Base-by-base conservation (phyloP, 2,888 invertebrate genomes). In the Mesoligia furuncula region DNA sequence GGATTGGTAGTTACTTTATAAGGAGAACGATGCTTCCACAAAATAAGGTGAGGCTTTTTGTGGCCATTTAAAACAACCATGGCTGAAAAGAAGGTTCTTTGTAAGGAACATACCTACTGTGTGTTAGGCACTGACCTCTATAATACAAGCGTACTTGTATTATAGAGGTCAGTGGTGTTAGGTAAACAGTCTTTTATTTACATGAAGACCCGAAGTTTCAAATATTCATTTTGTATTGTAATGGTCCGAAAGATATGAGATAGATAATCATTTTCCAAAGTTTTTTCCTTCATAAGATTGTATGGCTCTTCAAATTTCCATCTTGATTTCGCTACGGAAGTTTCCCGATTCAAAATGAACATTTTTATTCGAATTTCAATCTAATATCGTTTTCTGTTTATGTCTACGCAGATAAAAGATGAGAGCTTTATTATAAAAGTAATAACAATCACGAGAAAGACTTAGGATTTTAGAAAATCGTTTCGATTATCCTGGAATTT, bases 331-430 rank as follows among this genome's bases (percentile, higher is more conserved):
- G 57, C 68, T 31, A 57, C 70, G 62, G 73, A 73, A 61, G 62
- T 80, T 73, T 73, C 62, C 72, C 70, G 70, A 80, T 76, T 2
- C 13, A 13, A 72, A 85, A 77, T 83, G 71, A 68, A 64, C n/a
- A 57, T 64, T 77, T 80, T 70, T 39, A 69, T 81, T 83, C 36
- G 6, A 62, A 85, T 81, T 77, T 77, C n/a, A 48, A 62, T 74
- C n/a, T 81, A 77, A 84, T 81, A 77, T 81, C 71, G 57, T 75
- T 70, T 69, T 81, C 61, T 81, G 82, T 84, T 81, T 84, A 75
- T 70, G 62, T 71, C 75, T 70, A 36, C 54, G n/a, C 42, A 51
- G 27, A 74, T 66, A 76, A 80, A 79, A 69, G 69, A 57, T 36
- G 71, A 65, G 64, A 24, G 42, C 51, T 77, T 74, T 74, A 74